These are phyloP conservation scores for Drosophila aff. DNA, from an alignment of 1,140 invertebrate species.

Conservation along the genomic window DNA sequence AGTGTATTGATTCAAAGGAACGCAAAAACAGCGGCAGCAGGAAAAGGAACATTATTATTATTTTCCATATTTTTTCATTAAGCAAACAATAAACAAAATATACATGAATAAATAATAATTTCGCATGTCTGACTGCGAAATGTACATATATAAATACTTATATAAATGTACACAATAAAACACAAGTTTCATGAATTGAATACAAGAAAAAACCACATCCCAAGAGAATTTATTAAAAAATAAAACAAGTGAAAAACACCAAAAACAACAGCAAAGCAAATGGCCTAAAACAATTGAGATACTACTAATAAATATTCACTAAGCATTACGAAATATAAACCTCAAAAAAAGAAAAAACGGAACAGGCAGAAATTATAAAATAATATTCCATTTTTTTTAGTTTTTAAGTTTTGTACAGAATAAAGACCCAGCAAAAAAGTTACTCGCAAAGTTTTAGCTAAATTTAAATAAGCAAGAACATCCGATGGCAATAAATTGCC, in stretches of 20 bases:
- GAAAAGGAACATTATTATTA: slow-evolving; percentile 38
- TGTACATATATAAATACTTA: slow-evolving; percentile 66
- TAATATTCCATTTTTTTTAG: slow-evolving; percentile 15
- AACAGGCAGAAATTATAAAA: slow-evolving; percentile 8
- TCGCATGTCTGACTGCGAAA: slow-evolving; percentile 53
- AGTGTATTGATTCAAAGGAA: slow-evolving; percentile 37
- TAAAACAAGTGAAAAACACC: slow-evolving; percentile 22
- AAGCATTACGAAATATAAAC: slow-evolving; percentile 57
- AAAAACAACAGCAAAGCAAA: slow-evolving; percentile 27
- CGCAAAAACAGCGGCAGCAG: slow-evolving; percentile 16
- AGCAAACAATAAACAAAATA: slow-evolving; percentile 46
- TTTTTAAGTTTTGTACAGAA: slow-evolving; percentile 32
- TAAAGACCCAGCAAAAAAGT: slow-evolving; percentile 45
- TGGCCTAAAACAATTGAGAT: slow-evolving; percentile 57
- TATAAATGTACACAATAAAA: slow-evolving; percentile 39
- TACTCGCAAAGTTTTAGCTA: slow-evolving; percentile 61
- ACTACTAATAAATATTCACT: slow-evolving; percentile 62
- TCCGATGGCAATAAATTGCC: slow-evolving; percentile 40
- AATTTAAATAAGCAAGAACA: slow-evolving; percentile 61
- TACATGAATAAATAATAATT: slow-evolving; percentile 70
- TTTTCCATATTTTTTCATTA: slow-evolving; percentile 44
- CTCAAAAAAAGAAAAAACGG: slow-evolving; percentile 5
- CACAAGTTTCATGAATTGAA: slow-evolving; percentile 67
- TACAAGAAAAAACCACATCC: slow-evolving; percentile 40
- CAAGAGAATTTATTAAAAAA: slow-evolving; percentile 44